phyloP scores from a whole-genome alignment of 2,888 invertebrate species.

The Malthinus flaveolus region DNA sequence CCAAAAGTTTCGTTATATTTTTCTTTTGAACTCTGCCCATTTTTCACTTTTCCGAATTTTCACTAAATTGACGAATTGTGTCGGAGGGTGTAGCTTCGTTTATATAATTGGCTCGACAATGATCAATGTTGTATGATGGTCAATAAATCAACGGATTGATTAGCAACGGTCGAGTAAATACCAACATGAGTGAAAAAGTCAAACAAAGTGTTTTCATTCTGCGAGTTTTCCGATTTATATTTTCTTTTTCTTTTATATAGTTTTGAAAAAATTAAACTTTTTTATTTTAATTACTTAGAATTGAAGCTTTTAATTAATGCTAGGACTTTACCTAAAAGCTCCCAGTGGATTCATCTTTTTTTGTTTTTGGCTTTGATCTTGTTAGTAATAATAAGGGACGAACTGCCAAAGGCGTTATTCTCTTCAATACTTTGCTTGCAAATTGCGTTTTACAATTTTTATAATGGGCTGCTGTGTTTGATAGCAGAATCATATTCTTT shows the following conservation, averaged over 20 bases:
- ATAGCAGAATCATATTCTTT: no score
- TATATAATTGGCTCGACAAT: conserved; percentile 4
- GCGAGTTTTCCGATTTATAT: not conserved
- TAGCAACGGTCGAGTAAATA: conserved; percentile 2
- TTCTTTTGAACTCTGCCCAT: not conserved
- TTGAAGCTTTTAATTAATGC: no score
- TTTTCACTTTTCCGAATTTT: not conserved
- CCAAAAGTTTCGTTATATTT: not conserved
- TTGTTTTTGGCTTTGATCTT: no score
- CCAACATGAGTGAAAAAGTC: conserved; percentile 1
- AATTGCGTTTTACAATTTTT: no score
- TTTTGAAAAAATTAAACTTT: not conserved
- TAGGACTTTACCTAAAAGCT: no score
- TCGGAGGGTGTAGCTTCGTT: not conserved
- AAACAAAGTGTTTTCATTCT: conserved; percentile 3
- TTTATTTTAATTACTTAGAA: not conserved
- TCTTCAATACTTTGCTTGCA: no score
- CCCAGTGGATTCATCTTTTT: no score
- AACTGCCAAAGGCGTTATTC: no score
- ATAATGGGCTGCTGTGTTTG: no score
- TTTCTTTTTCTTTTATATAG: not conserved
- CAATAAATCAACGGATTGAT: conserved; percentile 5
- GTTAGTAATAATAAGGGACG: no score
- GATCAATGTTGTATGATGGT: conserved; percentile 1
- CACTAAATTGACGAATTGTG: conserved; percentile 1